Percentiles rank a stretch among this genome's conserved stretches.
phyloP scores from a whole-genome alignment of 2,888 invertebrate species.

The Chalcis sispes region DNA sequence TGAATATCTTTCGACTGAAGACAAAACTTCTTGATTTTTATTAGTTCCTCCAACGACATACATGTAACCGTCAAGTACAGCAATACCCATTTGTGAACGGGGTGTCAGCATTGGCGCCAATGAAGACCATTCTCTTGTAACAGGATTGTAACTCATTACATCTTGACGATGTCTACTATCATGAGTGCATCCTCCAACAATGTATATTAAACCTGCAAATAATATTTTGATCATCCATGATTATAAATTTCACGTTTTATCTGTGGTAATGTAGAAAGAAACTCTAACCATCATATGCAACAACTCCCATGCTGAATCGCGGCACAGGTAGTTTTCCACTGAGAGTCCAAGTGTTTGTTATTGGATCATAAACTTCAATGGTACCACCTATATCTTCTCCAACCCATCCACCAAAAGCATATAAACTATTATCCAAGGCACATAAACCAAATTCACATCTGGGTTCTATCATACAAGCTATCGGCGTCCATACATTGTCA shows the following conservation, averaged over 20 bases:
- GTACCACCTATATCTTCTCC: constrained; percentile 93
- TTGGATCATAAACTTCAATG: constrained; percentile 91
- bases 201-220: constrained; percentile 86
- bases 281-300: constrained; percentile 84
- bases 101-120: constrained; percentile 88
- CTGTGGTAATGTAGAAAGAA: constrained; percentile 26
- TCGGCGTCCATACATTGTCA: constrained; percentile 78
- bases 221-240: constrained; percentile 17
- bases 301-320: constrained; percentile 94
- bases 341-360: constrained; percentile 85
- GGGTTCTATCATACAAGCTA: constrained; percentile 84
- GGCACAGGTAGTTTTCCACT: constrained; percentile 89
- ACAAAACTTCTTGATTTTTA: constrained; percentile 86
- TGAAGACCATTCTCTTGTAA: constrained; percentile 87
- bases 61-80: constrained; percentile 88
- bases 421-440: constrained; percentile 87
- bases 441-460: constrained; percentile 94
- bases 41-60: constrained; percentile 95
- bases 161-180: constrained; percentile 88
- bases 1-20: constrained; percentile 89
- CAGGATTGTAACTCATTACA: constrained; percentile 88
- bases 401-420: constrained; percentile 95
- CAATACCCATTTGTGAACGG: constrained; percentile 92
- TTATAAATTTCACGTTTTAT: constrained; percentile 1
- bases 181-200: constrained; percentile 93